Evolutionary conservation across 2,113 vertebrate genomes (phyloP), one percentile per base, ranked within the genome.

Genomic region (Acanthochromis polyacanthus): DNA sequence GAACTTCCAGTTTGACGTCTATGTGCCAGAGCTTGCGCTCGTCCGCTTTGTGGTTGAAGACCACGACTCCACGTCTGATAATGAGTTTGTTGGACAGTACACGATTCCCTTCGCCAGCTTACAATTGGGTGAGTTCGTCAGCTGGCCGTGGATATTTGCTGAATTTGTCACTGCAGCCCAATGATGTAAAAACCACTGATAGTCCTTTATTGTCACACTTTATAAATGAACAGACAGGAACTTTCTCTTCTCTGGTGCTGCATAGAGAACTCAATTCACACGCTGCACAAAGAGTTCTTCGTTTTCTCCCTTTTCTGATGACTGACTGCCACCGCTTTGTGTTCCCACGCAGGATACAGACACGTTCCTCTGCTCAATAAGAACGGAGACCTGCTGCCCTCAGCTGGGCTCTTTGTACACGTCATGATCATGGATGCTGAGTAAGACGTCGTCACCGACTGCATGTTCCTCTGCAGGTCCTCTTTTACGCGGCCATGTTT

Each of bases 31-130:
- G 0, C 94, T 99, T 0, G 96, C 97, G 0, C 52, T 99, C 0
- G 91, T 99, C 38, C 96, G 98, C 46, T 98, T 99, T 36, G 59
- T 95, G 61, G 93, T 99, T 0, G 96, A 99, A 84, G 98, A 99
- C 78, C 92, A 98, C 0, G 98, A 99, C 36, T 59, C 88, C 0
- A 89, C 91, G 0, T 96, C 97, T 3, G 93, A 89, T 48, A 99
- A 99, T 0, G 97, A 99, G 75, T 98, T 99, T 64, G 90, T 99
- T 0, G 97, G 95, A 17, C 98, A 99, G 82, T 97, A 93, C 91
- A 97, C 96, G 0, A 88, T 98, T 53, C 97, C 98, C 14, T 95
- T 99, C 91, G 92, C 80, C 50, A 96, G 96, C 78, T 87, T 99
- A 71, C 95, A 97, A 88, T 93, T 16, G 91, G 98, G 98, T 99